Percentiles rank a stretch among this genome's conserved stretches.
Evolutionary conservation across 2,113 vertebrate species (phyloP).

Genomic region (Daphoenositta chrysoptera): DNA sequence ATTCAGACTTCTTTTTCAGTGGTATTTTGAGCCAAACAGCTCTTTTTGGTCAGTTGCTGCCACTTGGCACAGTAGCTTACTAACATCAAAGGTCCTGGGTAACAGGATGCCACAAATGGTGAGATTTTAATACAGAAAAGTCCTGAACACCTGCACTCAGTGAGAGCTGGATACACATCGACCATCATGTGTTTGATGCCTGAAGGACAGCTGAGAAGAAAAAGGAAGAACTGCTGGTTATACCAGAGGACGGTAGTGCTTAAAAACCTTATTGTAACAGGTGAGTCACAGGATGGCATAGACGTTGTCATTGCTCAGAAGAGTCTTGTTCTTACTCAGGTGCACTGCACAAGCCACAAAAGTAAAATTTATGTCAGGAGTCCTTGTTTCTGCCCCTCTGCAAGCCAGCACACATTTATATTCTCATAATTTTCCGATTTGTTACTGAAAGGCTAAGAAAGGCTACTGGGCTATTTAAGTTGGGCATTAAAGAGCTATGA

Average conservation of each 20-base stretch:
- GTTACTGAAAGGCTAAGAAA: neutral
- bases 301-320: neutral
- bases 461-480: neutral
- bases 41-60: neutral
- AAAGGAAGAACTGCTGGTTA: neutral
- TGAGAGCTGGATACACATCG: neutral
- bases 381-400: neutral
- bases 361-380: neutral
- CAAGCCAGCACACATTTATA: neutral
- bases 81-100: neutral
- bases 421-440: neutral
- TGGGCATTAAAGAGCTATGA: neutral
- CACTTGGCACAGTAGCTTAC: neutral
- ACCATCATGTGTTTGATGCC: neutral
- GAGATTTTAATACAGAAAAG: neutral
- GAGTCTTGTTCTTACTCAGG: neutral
- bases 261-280: neutral
- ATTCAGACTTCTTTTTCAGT: neutral
- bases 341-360: neutral
- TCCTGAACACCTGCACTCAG: neutral
- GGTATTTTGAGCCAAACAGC: neutral
- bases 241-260: neutral
- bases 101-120: neutral
- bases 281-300: neutral
- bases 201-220: neutral